Evolutionary conservation across 2,888 invertebrate species (phyloP), one percentile per base, ranked within the genome.

Genomic region (Limulus polyphemus): DNA sequence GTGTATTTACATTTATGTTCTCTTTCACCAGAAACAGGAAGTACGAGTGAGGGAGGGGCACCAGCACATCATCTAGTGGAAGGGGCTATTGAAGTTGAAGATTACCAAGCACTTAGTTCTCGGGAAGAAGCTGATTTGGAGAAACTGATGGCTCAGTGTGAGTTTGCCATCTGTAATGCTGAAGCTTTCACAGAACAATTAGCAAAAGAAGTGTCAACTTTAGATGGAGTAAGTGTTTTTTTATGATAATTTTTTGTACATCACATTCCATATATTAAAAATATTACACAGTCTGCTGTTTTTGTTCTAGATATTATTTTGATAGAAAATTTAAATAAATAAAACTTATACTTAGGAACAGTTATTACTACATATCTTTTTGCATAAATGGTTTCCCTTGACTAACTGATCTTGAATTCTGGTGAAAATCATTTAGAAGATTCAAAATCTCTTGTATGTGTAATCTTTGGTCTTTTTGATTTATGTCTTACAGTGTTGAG

Each of bases 141-240:
- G 61, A 85, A 85, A 70, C 80, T 98, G 67, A 87, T 98, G 79
- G 82, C 84, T 12, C 84, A 87, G 69, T 90, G 88, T 73, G 87
- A 90, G 74, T 86, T 86, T 76, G 91, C 89, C n/a, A 88, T 93
- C 64, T 87, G 89, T 71, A 85, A 94, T 81, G 88, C 94, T 63
- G 80, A 82, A 69, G 78, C 79, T 3, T 84, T 84, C 73, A 80
- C 82, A 67, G 90, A 87, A 75, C 87, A 85, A 73, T 80, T 87
- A 49, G 87, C 88, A 5, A 86, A 87, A 73, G 90, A 92, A 74
- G 79, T 95, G 60, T 90, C 90, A 48, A 81, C 87, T 68, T 79
- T 92, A 52, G 92, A 92, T 80, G 89, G 89, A 70, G 87, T 86
- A 77, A 75, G 78, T 71, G 7, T 32, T 5, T 32, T 32, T 32